Percentiles rank a stretch among this genome's conserved stretches.
phyloP scores from a whole-genome alignment of 2,888 invertebrate species.

The Cordilura impudica region DNA sequence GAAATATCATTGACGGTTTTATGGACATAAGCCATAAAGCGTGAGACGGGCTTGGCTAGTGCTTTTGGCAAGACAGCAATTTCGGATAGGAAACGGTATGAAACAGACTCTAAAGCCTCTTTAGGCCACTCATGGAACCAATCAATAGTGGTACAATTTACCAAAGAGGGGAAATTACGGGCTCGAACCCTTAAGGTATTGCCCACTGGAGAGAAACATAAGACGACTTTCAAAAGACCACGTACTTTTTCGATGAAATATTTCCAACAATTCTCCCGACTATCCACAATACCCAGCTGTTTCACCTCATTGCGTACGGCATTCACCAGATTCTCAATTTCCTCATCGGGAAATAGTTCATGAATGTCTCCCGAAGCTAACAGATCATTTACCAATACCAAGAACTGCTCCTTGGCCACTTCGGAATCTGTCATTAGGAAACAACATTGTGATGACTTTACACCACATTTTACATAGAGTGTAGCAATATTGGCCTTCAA shows the following conservation, averaged over 20 bases:
- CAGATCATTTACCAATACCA: constrained; percentile 95
- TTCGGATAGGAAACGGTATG: constrained; percentile 88
- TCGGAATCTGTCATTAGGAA: constrained; percentile 97
- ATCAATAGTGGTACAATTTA: constrained; percentile 94
- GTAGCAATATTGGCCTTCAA: constrained; percentile 85
- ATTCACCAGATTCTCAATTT: constrained; percentile 90
- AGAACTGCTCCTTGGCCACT: constrained; percentile 91
- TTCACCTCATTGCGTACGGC: constrained; percentile 88
- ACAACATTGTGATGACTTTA: constrained; percentile 90
- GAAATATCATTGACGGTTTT: constrained; percentile 92
- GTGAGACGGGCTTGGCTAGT: constrained; percentile 83
- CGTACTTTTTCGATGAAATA: constrained; percentile 95
- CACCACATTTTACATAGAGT: constrained; percentile 91
- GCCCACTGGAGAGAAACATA: constrained; percentile 97
- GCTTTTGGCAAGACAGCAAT: constrained; percentile 79
- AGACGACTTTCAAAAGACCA: constrained; percentile 84
- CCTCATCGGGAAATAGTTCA: constrained; percentile 93
- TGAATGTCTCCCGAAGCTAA: constrained; percentile 96
- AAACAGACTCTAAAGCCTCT: constrained; percentile 93
- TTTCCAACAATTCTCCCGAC: constrained; percentile 95
- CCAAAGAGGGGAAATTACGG: constrained; percentile 95
- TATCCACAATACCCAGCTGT: constrained; percentile 89
- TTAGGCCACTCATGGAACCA: constrained; percentile 99
- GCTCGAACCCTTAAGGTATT: constrained; percentile 90
- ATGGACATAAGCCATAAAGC: constrained; percentile 95